Percentiles rank a stretch among this genome's conserved stretches.
phyloP scores from a whole-genome alignment of 2,113 vertebrate genomes.

The Mustela lutreola region DNA sequence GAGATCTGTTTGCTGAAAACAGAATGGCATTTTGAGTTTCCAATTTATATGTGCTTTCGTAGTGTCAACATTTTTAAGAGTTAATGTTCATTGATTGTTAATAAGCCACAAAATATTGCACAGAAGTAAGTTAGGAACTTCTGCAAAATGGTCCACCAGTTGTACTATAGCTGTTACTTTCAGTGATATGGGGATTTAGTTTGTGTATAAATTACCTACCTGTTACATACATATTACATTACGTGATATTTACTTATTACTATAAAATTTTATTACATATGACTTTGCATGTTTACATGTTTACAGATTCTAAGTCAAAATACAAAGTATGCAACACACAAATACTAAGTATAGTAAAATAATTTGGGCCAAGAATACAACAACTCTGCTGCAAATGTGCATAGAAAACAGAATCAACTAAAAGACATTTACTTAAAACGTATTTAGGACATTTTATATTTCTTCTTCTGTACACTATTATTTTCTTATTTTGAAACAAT shows the following conservation, averaged over 20 bases:
- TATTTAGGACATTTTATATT: neutral
- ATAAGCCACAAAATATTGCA: neutral
- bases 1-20: neutral
- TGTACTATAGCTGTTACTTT: neutral
- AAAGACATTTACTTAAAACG: neutral
- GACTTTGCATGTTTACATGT: neutral
- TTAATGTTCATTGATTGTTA: neutral
- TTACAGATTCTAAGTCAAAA: neutral
- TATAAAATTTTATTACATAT: neutral
- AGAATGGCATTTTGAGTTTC: neutral
- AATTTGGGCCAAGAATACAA: neutral
- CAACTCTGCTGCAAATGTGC: neutral
- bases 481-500: neutral
- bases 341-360: neutral
- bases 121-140: neutral
- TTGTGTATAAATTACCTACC: neutral
- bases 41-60: neutral
- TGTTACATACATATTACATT: neutral
- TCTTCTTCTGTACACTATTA: neutral
- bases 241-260: neutral
- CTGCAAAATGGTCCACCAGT: neutral
- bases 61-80: neutral
- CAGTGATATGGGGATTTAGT: neutral
- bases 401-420: neutral
- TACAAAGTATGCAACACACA: neutral